These are phyloP conservation scores for Gryllus bimaculatus DNA, from an alignment of 1,140 invertebrate species.

Conservation along the genomic window DNA sequence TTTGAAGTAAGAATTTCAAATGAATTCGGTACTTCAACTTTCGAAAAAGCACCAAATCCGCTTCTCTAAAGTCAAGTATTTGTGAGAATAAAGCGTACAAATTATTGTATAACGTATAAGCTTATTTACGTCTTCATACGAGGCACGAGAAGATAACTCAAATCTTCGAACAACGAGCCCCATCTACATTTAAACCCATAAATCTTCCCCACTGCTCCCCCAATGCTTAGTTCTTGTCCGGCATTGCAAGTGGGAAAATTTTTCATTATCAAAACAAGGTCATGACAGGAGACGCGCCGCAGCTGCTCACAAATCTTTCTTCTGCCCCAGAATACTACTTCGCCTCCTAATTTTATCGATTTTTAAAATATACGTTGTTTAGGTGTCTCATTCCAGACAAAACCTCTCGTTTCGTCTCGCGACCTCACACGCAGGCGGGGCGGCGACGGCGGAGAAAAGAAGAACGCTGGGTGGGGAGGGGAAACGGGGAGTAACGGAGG, in stretches of 20 bases:
- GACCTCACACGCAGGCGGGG: neutral
- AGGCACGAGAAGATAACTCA: too few relatives aligned
- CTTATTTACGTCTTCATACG: too few relatives aligned
- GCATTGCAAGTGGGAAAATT: neutral
- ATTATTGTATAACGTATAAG: too few relatives aligned
- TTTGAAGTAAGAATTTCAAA: too few relatives aligned
- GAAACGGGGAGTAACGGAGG: neutral
- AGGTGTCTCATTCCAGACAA: neutral
- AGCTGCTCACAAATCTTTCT: neutral
- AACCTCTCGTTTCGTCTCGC: neutral
- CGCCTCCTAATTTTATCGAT: neutral
- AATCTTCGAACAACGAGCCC: too few relatives aligned
- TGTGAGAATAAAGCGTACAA: too few relatives aligned
- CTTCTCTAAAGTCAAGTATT: too few relatives aligned
- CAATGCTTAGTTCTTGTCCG: neutral
- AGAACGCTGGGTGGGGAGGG: neutral
- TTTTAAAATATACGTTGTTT: neutral
- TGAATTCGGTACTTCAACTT: too few relatives aligned
- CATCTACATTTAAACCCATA: too few relatives aligned
- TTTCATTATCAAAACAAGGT: constrained; percentile 5
- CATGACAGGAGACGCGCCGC: neutral
- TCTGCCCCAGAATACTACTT: neutral
- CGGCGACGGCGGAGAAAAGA: neutral
- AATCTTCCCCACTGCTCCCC: too few relatives aligned
- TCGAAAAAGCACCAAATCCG: too few relatives aligned